phyloP scores from a whole-genome alignment of 2,113 vertebrate genomes.

The Turnix velox region DNA sequence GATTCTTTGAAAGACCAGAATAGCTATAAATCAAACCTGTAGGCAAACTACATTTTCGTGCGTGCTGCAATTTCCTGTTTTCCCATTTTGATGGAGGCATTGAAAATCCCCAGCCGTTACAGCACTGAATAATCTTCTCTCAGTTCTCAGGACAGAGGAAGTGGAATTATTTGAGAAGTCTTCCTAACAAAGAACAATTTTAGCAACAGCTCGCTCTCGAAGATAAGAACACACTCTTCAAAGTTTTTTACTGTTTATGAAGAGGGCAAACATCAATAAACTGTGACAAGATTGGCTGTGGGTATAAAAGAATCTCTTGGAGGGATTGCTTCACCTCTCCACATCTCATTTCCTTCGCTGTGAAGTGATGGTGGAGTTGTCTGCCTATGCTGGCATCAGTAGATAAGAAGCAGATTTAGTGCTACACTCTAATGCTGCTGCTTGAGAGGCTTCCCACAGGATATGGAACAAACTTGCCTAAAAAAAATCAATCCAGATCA shows the following conservation, averaged over 20 bases:
- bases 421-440: background rate
- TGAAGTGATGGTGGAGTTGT: background rate
- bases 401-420: slow-evolving; percentile 22
- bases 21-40: background rate
- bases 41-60: background rate
- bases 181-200: background rate
- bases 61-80: slow-evolving; percentile 17
- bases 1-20: slow-evolving; percentile 1
- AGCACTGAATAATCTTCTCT: background rate
- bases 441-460: background rate
- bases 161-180: background rate
- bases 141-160: background rate
- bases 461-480: background rate
- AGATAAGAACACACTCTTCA: background rate
- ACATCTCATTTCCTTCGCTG: background rate
- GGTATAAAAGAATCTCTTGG: background rate
- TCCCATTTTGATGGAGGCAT: background rate
- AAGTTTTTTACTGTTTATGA: background rate
- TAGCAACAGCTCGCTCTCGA: slow-evolving; percentile 12
- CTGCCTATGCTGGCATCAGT: background rate
- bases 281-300: background rate
- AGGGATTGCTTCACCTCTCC: background rate
- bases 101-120: background rate
- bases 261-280: slow-evolving; percentile 12
- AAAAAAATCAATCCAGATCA: background rate